Percentiles rank a stretch among this genome's conserved stretches.
Conservation (phyloP, 2,797 vertebrate species). For the Enteromius anoplus region DNA sequence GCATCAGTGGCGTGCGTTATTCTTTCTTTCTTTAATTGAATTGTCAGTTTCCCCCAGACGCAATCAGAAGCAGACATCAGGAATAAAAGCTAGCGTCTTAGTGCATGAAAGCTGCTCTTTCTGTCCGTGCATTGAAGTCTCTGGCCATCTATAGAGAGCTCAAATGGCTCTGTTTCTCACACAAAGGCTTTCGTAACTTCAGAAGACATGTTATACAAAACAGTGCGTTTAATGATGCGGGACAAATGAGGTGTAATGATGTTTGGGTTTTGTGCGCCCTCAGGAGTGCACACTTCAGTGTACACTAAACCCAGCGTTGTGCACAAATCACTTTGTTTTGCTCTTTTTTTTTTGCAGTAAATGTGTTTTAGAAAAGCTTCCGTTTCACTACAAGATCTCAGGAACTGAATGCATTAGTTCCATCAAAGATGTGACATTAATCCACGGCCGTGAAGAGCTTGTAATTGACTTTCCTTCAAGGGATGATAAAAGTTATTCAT, state of each 20-base stretch:
- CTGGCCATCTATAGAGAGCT: neutral
- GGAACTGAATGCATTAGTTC: neutral
- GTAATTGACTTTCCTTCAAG: neutral
- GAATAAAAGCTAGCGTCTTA: slow-evolving; percentile 7
- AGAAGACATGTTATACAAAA: neutral
- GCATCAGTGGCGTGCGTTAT: no score
- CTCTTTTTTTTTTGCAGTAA: no score
- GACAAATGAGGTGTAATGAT: neutral
- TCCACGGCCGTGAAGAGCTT: neutral
- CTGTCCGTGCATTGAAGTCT: neutral
- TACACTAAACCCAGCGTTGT: neutral
- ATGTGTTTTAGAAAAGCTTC: neutral
- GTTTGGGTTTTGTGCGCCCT: neutral
- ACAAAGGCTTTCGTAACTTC: neutral
- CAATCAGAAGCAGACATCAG: neutral
- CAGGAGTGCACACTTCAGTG: neutral
- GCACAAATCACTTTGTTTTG: no score
- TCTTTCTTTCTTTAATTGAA: slow-evolving; percentile 10
- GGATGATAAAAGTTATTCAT: neutral
- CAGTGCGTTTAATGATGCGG: neutral
- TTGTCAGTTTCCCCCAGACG: neutral
- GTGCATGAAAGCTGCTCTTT: neutral
- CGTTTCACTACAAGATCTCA: neutral
- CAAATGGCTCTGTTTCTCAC: neutral
- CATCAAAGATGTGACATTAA: neutral